phyloP scores from a whole-genome alignment of 2,797 vertebrate species.

The Gymnodraco acuticeps region DNA sequence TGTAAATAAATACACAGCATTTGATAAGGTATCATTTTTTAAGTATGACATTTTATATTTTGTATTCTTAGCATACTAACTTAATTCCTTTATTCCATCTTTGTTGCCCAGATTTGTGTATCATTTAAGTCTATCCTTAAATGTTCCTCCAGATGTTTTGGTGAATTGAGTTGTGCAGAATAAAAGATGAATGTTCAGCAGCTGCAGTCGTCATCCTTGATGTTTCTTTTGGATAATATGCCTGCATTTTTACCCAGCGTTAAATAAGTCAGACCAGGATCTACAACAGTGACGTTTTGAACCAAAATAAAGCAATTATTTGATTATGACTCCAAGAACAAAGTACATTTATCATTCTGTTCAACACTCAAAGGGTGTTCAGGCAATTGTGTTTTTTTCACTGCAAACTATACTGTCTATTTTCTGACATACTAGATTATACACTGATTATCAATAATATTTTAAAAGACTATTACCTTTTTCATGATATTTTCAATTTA shows the following conservation, averaged over 20 bases:
- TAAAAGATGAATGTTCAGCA: slow-evolving; percentile 65
- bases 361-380: not conserved
- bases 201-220: not conserved
- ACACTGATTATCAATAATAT: too few species aligned
- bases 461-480: too few species aligned
- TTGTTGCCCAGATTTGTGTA: slow-evolving; percentile 74
- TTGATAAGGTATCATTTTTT: slow-evolving; percentile 82
- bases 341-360: not conserved
- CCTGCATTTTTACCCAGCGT: not conserved
- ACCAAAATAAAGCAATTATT: not conserved
- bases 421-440: too few species aligned
- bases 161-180: slow-evolving; percentile 72
- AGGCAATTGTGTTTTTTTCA: not conserved
- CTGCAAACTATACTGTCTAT: too few species aligned
- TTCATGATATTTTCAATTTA: too few species aligned
- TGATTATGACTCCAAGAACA: not conserved
- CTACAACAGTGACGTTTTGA: not conserved
- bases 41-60: slow-evolving; percentile 85
- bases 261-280: not conserved
- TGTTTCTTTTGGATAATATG: not conserved
- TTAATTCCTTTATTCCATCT: slow-evolving; percentile 80
- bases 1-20: slow-evolving; percentile 84
- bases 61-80: slow-evolving; percentile 86
- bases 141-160: slow-evolving; percentile 73
- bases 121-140: slow-evolving; percentile 77